These are phyloP conservation scores for Lymantria dispar DNA, from an alignment of 2,888 invertebrate genomes.

Conservation along the genomic window DNA sequence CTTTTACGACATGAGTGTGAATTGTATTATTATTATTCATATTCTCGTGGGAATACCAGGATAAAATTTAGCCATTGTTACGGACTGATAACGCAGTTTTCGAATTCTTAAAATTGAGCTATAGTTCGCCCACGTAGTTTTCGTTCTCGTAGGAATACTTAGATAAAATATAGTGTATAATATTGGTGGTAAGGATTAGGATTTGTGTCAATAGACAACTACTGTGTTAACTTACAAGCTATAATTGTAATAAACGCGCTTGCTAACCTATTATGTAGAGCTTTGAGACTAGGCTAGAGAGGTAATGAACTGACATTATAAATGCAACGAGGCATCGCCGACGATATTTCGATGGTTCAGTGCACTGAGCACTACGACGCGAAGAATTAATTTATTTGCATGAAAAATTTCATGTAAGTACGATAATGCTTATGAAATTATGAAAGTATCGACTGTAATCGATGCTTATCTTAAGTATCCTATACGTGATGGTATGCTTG, in stretches of 20 bases:
- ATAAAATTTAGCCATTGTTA: no score
- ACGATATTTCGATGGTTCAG: constrained; percentile 56
- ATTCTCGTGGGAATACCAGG: no score
- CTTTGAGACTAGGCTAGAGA: constrained; percentile 60
- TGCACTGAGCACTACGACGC: constrained; percentile 67
- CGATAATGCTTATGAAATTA: constrained; percentile 61
- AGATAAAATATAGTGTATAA: no score
- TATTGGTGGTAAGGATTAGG: no score
- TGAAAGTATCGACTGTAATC: constrained; percentile 21
- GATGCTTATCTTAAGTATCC: no score
- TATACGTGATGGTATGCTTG: no score
- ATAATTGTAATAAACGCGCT: constrained; percentile 78
- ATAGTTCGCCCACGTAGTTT: no score
- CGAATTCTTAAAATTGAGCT: no score
- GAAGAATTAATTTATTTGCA: constrained; percentile 82
- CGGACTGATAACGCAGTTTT: no score
- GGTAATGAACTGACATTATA: constrained; percentile 81
- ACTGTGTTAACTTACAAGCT: constrained; percentile 68
- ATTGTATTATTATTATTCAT: no score
- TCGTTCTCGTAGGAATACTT: no score
- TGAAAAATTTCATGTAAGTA: constrained; percentile 69
- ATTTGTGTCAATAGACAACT: neutral
- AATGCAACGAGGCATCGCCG: constrained; percentile 78
- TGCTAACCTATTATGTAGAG: constrained; percentile 71
- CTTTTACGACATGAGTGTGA: no score